phyloP scores from a whole-genome alignment of 2,113 vertebrate genomes.

The Platichthys stellatus region DNA sequence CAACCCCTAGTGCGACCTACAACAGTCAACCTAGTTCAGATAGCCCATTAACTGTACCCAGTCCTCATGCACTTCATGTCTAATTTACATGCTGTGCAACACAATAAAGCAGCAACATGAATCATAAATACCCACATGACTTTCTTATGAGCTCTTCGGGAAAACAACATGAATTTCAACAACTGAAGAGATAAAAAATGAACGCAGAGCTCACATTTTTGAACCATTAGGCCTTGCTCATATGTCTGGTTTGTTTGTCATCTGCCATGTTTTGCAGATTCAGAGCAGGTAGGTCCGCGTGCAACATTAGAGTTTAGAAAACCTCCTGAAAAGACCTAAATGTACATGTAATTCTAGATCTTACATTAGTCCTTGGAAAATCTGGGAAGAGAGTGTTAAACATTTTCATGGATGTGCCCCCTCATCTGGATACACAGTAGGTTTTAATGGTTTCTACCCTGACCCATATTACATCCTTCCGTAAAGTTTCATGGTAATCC shows the following conservation, averaged over 20 bases:
- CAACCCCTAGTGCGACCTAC: constrained; percentile 40
- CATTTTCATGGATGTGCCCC: too few relatives aligned
- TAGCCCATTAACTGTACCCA: constrained; percentile 1
- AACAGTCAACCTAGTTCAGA: constrained; percentile 33
- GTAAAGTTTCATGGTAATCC: too few relatives aligned
- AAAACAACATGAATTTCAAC: constrained; percentile 1
- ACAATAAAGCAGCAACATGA: constrained; percentile 39
- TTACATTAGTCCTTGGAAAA: too few relatives aligned
- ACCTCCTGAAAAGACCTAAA: background rate
- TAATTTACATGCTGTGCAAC: constrained; percentile 44
- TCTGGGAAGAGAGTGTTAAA: too few relatives aligned
- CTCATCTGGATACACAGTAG: too few relatives aligned
- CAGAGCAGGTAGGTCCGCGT: background rate
- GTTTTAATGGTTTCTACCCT: too few relatives aligned
- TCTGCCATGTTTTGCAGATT: background rate
- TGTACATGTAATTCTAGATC: background rate
- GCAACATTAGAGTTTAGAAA: background rate
- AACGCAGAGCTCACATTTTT: constrained; percentile 4
- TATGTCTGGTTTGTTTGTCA: background rate
- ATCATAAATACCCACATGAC: constrained; percentile 44
- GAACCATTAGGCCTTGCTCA: background rate
- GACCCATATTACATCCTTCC: background rate
- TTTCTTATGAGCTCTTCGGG: constrained; percentile 17
- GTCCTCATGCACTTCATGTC: constrained; percentile 17
- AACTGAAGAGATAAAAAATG: constrained; percentile 10